A percentile compares a stretch with the other conserved stretches of the same genome.
Conservation (phyloP, 2,888 invertebrate species). For the Nomada hirtipes region DNA sequence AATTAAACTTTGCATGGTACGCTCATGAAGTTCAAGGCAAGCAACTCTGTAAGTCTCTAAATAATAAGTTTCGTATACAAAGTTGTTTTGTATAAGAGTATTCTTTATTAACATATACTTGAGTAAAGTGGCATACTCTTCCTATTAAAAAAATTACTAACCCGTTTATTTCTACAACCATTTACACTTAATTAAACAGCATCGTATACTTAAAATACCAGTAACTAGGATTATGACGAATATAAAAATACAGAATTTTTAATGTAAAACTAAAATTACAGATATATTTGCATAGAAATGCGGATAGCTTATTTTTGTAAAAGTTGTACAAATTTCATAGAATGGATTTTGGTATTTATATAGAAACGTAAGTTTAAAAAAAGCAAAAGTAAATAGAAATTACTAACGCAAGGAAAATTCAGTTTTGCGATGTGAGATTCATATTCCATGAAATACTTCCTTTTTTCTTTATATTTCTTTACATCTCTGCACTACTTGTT, state of each 20-base stretch:
- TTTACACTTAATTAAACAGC: background rate
- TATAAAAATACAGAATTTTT: constrained; percentile 19
- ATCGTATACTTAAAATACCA: background rate
- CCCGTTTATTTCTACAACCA: constrained; percentile 2
- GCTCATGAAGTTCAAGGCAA: constrained; percentile 27
- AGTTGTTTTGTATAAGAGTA: constrained; percentile 15
- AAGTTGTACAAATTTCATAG: constrained; percentile 21
- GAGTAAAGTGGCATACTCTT: constrained; percentile 11
- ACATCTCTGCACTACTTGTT: background rate
- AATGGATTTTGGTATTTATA: constrained; percentile 19
- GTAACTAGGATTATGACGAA: constrained; percentile 4
- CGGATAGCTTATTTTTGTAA: constrained; percentile 29
- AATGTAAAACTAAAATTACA: background rate
- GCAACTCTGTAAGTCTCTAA: constrained; percentile 30
- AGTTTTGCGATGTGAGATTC: constrained; percentile 1
- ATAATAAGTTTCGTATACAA: constrained; percentile 32
- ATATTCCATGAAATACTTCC: constrained; percentile 10
- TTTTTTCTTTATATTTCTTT: background rate
- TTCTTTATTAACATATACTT: constrained; percentile 29
- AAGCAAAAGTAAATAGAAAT: background rate
- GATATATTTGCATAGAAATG: constrained; percentile 2
- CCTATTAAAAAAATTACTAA: constrained; percentile 8
- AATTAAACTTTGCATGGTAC: constrained; percentile 23
- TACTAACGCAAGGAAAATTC: background rate
- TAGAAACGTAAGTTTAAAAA: background rate